A percentile compares a stretch with the other conserved stretches of the same genome.
These are phyloP conservation scores for Listrodromus nycthemerus DNA, from an alignment of 2,888 invertebrate species.

Conservation along the genomic window DNA sequence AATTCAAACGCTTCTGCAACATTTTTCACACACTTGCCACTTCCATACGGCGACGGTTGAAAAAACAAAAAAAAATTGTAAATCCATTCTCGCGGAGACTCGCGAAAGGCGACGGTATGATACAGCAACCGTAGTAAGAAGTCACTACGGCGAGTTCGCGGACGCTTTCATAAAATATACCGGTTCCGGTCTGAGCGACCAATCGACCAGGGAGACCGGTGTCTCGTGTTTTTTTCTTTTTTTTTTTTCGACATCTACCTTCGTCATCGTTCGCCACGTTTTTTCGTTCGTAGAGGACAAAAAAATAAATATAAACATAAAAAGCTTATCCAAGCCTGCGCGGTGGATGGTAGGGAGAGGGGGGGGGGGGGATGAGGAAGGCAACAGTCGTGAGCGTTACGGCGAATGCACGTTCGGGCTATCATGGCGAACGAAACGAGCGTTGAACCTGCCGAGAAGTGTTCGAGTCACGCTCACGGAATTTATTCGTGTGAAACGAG, in stretches of 20 bases:
- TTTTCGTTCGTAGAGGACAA: too few relatives aligned
- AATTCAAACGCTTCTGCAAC: slow-evolving; percentile 30
- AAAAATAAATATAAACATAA: background rate
- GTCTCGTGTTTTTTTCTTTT: background rate
- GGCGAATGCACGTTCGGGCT: background rate
- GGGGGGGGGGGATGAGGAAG: background rate
- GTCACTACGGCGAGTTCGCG: background rate
- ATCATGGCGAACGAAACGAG: background rate
- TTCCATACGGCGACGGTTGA: background rate
- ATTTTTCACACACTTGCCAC: slow-evolving; percentile 55
- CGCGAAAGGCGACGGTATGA: background rate
- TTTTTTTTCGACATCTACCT: background rate
- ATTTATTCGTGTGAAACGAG: slow-evolving; percentile 24
- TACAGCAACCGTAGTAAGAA: background rate
- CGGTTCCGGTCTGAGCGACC: slow-evolving; percentile 5
- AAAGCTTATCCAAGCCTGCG: slow-evolving; percentile 1
- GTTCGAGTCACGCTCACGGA: slow-evolving; percentile 18
- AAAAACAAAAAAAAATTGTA: too few relatives aligned
- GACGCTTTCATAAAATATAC: background rate
- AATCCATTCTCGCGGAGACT: background rate
- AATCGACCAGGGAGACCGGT: background rate
- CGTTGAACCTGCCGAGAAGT: slow-evolving; percentile 18
- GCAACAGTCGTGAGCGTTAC: slow-evolving; percentile 1
- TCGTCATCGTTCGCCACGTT: too few relatives aligned
- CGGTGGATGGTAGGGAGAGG: background rate